Evolutionary conservation across 2,888 invertebrate species (phyloP).

Genomic region (Spodoptera exigua): DNA sequence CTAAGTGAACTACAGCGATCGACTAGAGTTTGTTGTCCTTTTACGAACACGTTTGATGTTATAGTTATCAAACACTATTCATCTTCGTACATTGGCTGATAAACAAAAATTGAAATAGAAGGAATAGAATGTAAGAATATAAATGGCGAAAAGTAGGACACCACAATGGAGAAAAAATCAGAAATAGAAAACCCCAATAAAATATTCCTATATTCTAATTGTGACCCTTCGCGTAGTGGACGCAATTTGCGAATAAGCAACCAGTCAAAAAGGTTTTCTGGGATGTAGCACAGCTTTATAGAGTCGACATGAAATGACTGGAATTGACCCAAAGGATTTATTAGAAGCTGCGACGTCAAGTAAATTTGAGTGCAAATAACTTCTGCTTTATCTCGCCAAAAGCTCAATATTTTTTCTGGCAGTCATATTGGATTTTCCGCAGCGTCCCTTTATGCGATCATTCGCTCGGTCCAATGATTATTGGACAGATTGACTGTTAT

Average conservation of each 20-base stretch:
- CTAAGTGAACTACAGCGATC: background rate
- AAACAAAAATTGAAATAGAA: too few species aligned
- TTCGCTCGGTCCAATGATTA: conserved; percentile 32
- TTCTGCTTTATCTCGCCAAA: conserved; percentile 24
- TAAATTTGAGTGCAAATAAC: conserved; percentile 7
- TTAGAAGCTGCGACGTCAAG: conserved; percentile 8
- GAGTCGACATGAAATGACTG: background rate
- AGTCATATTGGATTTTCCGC: conserved; percentile 21
- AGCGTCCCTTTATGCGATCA: conserved; percentile 18
- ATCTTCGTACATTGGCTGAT: background rate
- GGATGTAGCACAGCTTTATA: background rate
- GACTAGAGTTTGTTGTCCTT: conserved; percentile 4
- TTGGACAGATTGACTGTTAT: conserved; percentile 19
- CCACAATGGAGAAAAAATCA: too few species aligned
- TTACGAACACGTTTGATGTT: background rate
- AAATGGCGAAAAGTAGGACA: too few species aligned
- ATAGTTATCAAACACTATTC: conserved; percentile 16
- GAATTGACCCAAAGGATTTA: conserved; percentile 19
- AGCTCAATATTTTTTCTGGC: conserved; percentile 15
- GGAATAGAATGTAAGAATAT: too few species aligned
- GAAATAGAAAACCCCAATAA: too few species aligned
- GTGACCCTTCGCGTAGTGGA: too few species aligned
- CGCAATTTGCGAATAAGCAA: too few species aligned
- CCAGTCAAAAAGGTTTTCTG: too few species aligned
- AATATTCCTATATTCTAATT: too few species aligned